Evolutionary conservation across 2,113 vertebrate genomes (phyloP), one percentile per base, ranked within the genome.

Genomic region (Falco punctatus): DNA sequence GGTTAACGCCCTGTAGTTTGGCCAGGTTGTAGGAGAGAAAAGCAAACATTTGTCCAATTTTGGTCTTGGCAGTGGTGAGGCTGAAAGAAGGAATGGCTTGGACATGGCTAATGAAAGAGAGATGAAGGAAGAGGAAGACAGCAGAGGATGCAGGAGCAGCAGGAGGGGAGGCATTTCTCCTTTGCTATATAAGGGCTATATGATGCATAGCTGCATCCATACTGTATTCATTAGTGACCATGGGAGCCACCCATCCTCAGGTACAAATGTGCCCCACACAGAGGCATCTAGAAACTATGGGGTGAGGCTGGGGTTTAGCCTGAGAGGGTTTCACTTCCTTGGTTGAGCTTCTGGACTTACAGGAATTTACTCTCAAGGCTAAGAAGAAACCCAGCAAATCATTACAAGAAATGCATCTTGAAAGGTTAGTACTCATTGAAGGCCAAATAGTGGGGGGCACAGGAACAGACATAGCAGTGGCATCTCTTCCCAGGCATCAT

Each of bases 241-340:
- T 2, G 8, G 23, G 19, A 65, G 12, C 15, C 51, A 66, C 6
- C 11, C 15, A 21, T 42, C 24, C 21, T 88, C 30, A 7, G 4
- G 14, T 24, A 30, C 18, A 69, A 44, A 19, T 1, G 1, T 19
- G 24, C 4, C 42, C 16, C 30, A 35, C 5, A 11, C 1, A 55
- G 6, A 67, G 26, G 30, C 35, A 92, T 32, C n/a, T 44, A 51
- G 55, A 16, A 80, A 33, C 13, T 58, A 8, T 4, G 16, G 40
- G 28, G 2, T 71, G 22, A 85, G 12, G 8, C 55, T 42, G 20
- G 1, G 8, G 5, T 42, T 67, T 48, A 48, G 10, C 32, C 38
- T 28, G 27, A 33, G 44, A 57, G 4, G 13, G 20, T 48, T 81
- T 67, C 65, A 28, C 8, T 38, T 74, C 30, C 15, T 44, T 75